Percentiles rank a stretch among this genome's conserved stretches.
phyloP scores from a whole-genome alignment of 2,113 vertebrate species.

The Strigops habroptila region DNA sequence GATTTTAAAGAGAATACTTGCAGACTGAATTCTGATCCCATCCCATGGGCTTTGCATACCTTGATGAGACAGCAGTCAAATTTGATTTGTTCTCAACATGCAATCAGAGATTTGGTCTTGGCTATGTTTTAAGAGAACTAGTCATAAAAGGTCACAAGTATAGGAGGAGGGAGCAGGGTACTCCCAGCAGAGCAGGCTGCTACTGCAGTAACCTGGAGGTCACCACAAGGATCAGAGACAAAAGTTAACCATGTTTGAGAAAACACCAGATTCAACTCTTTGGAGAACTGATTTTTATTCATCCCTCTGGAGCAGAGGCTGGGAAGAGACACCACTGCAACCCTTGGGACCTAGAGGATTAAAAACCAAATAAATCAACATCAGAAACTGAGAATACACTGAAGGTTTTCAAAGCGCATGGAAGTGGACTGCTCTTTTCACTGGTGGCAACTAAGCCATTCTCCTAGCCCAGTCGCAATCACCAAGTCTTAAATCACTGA shows the following conservation, averaged over 20 bases:
- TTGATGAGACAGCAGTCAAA: conserved; percentile 49
- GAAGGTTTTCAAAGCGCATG: background rate
- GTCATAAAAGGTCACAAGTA: background rate
- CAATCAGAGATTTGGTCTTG: background rate
- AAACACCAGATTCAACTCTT: background rate
- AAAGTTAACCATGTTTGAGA: background rate
- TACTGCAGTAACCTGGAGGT: background rate
- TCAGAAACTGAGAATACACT: background rate
- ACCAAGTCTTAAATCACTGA: background rate
- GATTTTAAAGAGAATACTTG: conserved; percentile 40
- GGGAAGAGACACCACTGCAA: background rate
- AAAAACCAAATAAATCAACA: background rate
- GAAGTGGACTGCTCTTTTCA: background rate
- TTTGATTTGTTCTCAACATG: background rate
- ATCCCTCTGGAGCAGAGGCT: background rate
- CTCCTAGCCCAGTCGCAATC: background rate
- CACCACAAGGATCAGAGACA: background rate
- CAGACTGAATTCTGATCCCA: conserved; percentile 9
- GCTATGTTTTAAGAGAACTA: background rate
- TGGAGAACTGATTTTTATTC: background rate
- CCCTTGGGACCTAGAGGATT: background rate
- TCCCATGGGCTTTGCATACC: conserved; percentile 35
- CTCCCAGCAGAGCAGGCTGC: background rate
- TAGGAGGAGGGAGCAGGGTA: background rate
- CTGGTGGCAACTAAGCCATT: background rate